These are phyloP conservation scores for Bombus difficillimus DNA, from an alignment of 1,140 invertebrate genomes.

Conservation along the genomic window DNA sequence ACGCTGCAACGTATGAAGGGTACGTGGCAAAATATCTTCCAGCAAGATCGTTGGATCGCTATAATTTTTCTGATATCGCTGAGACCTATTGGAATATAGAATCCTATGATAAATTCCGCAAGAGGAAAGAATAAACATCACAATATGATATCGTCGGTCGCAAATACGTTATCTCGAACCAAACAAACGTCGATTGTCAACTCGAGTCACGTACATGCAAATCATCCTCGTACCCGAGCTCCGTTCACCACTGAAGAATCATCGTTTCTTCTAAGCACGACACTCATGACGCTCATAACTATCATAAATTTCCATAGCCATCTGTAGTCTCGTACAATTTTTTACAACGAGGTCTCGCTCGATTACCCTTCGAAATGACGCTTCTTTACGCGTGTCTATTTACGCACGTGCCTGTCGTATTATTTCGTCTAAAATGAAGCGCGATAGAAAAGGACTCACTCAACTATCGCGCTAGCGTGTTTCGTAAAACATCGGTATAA, in stretches of 20 bases:
- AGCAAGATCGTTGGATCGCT: too few relatives aligned
- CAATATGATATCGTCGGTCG: too few relatives aligned
- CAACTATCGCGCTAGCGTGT: neutral
- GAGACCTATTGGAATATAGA: too few relatives aligned
- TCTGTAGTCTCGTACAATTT: neutral
- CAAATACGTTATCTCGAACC: too few relatives aligned
- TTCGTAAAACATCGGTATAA: slow-evolving; percentile 25
- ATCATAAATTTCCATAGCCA: neutral
- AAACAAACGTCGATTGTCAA: neutral
- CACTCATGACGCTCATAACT: neutral
- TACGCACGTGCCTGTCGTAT: slow-evolving; percentile 1
- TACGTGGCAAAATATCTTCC: too few relatives aligned
- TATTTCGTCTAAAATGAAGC: slow-evolving; percentile 20
- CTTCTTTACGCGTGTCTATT: slow-evolving; percentile 10
- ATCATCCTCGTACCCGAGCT: neutral
- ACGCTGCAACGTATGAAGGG: too few relatives aligned
- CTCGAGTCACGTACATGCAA: neutral
- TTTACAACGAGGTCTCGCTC: neutral
- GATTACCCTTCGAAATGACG: neutral
- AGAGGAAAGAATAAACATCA: too few relatives aligned
- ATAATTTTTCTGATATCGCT: too few relatives aligned
- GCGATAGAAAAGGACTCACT: neutral
- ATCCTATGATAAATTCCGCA: too few relatives aligned
- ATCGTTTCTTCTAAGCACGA: neutral
- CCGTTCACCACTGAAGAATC: neutral